These are phyloP conservation scores for Synanthedon vespiformis DNA, from an alignment of 2,888 invertebrate genomes.

Conservation along the genomic window DNA sequence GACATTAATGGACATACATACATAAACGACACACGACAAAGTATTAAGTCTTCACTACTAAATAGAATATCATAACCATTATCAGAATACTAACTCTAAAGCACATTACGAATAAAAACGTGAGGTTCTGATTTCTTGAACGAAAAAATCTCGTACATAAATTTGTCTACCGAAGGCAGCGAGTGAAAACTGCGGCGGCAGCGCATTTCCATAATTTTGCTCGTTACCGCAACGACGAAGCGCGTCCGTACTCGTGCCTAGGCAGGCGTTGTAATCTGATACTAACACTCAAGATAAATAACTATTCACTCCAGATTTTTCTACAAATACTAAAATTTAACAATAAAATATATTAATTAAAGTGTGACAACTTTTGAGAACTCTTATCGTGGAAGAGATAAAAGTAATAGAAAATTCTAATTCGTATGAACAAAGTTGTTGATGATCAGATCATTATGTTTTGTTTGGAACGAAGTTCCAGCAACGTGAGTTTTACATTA, in stretches of 20 bases:
- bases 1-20: too few species aligned
- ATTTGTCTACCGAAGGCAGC: slow-evolving; percentile 22
- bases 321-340: too few species aligned
- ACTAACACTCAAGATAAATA: not conserved
- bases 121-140: slow-evolving; percentile 25
- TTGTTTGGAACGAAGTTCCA: too few species aligned
- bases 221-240: slow-evolving; percentile 31
- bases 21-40: too few species aligned
- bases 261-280: slow-evolving; percentile 27
- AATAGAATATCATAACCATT: slow-evolving; percentile 13
- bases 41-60: too few species aligned
- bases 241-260: slow-evolving; percentile 12
- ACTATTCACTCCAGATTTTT: not conserved
- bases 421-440: too few species aligned
- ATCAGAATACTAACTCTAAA: slow-evolving; percentile 23
- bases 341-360: too few species aligned
- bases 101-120: slow-evolving; percentile 16
- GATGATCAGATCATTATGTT: too few species aligned
- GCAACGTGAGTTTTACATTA: too few species aligned
- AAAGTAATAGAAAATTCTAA: too few species aligned
- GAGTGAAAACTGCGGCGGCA: slow-evolving; percentile 14
- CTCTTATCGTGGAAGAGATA: too few species aligned
- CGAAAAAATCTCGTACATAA: slow-evolving; percentile 32
- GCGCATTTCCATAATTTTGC: slow-evolving; percentile 54
- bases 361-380: too few species aligned